Percentiles rank a stretch among this genome's conserved stretches.
Evolutionary conservation across 1,140 invertebrate genomes (phyloP).

Genomic region (Cheumatopsyche charites): DNA sequence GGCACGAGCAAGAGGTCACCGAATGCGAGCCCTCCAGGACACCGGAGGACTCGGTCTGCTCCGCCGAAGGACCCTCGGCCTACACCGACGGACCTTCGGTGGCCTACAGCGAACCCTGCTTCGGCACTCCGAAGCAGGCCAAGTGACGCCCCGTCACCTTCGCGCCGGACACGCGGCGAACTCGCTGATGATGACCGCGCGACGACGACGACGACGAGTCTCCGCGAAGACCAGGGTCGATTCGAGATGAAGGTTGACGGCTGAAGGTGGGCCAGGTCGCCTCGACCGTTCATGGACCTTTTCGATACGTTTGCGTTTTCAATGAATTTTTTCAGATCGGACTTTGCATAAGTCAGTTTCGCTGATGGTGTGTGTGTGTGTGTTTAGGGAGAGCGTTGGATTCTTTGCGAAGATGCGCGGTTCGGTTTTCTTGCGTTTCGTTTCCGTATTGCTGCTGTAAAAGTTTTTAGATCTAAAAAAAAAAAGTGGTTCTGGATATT

Average conservation of each 20-base stretch:
- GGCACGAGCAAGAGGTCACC: constrained; percentile 63
- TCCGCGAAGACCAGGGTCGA: not conserved
- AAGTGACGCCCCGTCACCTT: constrained; percentile 47
- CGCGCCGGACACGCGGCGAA: constrained; percentile 40
- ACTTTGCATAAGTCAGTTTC: too few species aligned
- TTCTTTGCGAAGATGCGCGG: too few species aligned
- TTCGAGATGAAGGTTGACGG: not conserved
- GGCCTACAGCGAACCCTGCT: constrained; percentile 47
- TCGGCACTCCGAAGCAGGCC: constrained; percentile 46
- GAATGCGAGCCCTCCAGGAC: constrained; percentile 73
- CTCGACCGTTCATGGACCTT: too few species aligned
- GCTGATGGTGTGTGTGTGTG: too few species aligned
- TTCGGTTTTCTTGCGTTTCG: not conserved
- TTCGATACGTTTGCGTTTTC: too few species aligned
- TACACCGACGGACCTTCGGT: constrained; percentile 55
- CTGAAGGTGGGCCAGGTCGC: too few species aligned
- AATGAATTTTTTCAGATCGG: too few species aligned
- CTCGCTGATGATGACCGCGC: constrained; percentile 5
- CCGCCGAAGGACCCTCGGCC: constrained; percentile 70
- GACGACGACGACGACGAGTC: not conserved
- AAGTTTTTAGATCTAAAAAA: too few species aligned
- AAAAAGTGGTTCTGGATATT: too few species aligned
- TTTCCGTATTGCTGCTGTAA: too few species aligned
- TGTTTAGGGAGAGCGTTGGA: too few species aligned
- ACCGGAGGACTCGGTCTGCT: constrained; percentile 76